Evolutionary conservation across 1,140 invertebrate species (phyloP).

Genomic region (Tyrophagus putrescentiae): DNA sequence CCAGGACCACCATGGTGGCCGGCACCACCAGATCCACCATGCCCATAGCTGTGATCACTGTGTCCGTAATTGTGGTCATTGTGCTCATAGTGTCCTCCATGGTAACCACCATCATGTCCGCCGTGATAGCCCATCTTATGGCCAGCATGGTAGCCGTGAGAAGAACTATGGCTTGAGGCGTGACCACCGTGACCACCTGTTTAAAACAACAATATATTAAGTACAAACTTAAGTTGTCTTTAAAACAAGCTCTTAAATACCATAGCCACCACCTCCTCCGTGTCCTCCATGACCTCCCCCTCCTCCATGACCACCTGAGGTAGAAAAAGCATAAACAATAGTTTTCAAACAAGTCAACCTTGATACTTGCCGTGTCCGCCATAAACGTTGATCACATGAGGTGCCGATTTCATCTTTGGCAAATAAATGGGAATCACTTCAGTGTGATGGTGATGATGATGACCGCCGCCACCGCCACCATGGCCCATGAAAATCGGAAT

Average conservation of each 20-base stretch:
- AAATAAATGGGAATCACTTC: constrained; percentile 8
- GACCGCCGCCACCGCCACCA: neutral
- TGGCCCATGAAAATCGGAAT: neutral
- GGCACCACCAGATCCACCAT: neutral
- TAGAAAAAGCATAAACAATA: too few relatives aligned
- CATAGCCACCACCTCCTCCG: neutral
- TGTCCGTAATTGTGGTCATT: neutral
- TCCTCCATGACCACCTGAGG: neutral
- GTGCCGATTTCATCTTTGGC: neutral
- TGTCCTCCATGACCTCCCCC: constrained; percentile 5
- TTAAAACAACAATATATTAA: too few relatives aligned
- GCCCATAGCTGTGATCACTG: neutral
- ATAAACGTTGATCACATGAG: neutral
- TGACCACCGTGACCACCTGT: constrained; percentile 5
- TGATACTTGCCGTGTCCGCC: neutral
- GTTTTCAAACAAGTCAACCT: neutral
- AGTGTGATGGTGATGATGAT: neutral
- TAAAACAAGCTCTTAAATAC: neutral
- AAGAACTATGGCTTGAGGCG: neutral
- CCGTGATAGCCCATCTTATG: neutral
- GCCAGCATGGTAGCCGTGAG: neutral
- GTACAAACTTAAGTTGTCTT: too few relatives aligned
- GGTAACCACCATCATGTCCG: neutral
- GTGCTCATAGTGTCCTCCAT: too few relatives aligned
- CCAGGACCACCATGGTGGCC: neutral